phyloP scores from a whole-genome alignment of 2,888 invertebrate species.

The Tenthredo mesomela region DNA sequence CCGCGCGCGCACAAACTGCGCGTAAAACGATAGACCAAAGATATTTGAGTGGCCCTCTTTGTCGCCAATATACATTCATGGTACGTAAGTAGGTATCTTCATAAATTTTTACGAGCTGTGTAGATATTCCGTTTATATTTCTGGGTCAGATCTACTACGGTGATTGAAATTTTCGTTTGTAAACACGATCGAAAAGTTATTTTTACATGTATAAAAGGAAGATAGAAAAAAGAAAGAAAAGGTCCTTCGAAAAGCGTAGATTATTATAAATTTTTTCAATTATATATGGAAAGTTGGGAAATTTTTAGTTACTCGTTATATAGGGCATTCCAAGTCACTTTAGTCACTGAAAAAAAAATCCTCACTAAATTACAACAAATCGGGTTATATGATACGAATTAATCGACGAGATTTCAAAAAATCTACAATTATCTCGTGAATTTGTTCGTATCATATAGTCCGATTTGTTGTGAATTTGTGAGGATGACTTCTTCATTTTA shows the following conservation, averaged over 20 bases:
- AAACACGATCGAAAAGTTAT: not conserved
- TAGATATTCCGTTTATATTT: not conserved
- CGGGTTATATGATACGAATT: too few relatives aligned
- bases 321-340: too few relatives aligned
- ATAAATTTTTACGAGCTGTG: not conserved
- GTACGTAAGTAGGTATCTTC: not conserved
- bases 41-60: not conserved
- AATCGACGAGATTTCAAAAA: too few relatives aligned
- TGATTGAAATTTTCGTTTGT: not conserved
- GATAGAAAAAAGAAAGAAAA: not conserved
- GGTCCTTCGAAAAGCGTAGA: not conserved
- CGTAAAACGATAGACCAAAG: conserved; percentile 18
- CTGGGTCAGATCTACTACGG: not conserved
- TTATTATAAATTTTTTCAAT: not conserved
- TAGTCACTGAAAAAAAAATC: too few relatives aligned
- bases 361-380: too few relatives aligned
- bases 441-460: too few relatives aligned
- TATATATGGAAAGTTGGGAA: not conserved
- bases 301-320: not conserved
- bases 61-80: not conserved
- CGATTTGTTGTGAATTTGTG: too few relatives aligned
- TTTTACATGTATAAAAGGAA: not conserved
- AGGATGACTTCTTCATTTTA: too few relatives aligned
- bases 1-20: conserved; percentile 27
- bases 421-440: too few relatives aligned